Conservation (phyloP, 2,797 vertebrate species). For the Prunella strophiata region DNA sequence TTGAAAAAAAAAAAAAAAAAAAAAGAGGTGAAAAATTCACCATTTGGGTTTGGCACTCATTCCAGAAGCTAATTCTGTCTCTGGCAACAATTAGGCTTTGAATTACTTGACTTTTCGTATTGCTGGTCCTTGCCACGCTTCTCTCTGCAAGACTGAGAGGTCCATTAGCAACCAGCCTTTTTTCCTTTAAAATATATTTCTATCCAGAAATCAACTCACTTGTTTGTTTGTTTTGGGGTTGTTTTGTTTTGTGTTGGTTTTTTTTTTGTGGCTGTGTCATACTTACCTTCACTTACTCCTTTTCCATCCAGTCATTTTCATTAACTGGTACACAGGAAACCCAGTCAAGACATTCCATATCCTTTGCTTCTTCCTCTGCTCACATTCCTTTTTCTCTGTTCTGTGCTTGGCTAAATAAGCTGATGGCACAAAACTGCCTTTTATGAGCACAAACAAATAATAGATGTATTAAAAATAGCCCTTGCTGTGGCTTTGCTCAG, state of each 20-base stretch:
- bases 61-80: background rate
- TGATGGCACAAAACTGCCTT: constrained; percentile 24
- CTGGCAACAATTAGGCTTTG: background rate
- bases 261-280: background rate
- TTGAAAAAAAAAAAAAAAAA: rapidly evolving
- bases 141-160: background rate
- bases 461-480: constrained; percentile 50
- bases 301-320: background rate
- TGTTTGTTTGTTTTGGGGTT: background rate
- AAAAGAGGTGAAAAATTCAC: background rate
- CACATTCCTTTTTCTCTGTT: background rate
- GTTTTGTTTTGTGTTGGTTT: background rate
- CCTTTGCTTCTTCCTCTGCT: background rate
- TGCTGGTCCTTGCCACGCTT: rapidly evolving
- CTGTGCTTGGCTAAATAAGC: background rate
- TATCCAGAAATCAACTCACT: background rate
- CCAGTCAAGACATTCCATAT: background rate
- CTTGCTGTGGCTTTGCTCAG: background rate
- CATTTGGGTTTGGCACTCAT: background rate
- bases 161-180: background rate
- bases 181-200: background rate
- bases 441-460: constrained; percentile 39
- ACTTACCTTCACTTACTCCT: background rate
- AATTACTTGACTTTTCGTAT: background rate
- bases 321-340: background rate